phyloP scores from a whole-genome alignment of 1,140 invertebrate species.

The Bombus pascuorum region DNA sequence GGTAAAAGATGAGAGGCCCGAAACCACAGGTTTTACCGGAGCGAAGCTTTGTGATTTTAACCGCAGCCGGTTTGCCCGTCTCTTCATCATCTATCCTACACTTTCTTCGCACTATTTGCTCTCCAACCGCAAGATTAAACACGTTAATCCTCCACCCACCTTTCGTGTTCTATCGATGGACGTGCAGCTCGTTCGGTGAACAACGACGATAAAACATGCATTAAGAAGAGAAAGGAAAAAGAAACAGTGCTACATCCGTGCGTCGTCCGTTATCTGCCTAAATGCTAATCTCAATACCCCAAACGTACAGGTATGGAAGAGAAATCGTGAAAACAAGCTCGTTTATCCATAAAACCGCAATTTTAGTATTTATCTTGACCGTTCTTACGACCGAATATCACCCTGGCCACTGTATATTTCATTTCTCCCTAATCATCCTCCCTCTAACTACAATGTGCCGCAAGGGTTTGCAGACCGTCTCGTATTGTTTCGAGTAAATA shows the following conservation, averaged over 20 bases:
- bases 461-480: neutral
- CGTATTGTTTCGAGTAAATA: neutral
- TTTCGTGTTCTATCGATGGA: conserved; percentile 32
- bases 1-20: neutral
- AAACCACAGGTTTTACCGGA: conserved; percentile 38
- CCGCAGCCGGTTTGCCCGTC: conserved; percentile 42
- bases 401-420: conserved; percentile 42
- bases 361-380: conserved; percentile 55
- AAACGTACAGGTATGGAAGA: conserved; percentile 37
- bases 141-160: conserved; percentile 62
- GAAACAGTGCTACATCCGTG: conserved; percentile 1
- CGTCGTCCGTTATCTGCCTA: neutral
- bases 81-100: conserved; percentile 36
- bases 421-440: conserved; percentile 18
- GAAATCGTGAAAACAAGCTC: conserved; percentile 41
- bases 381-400: conserved; percentile 32
- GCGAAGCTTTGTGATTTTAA: conserved; percentile 40
- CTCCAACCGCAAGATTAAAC: conserved; percentile 69
- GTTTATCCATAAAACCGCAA: conserved; percentile 53
- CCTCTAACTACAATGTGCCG: neutral
- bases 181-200: conserved; percentile 47
- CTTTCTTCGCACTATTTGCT: conserved; percentile 58
- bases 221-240: conserved; percentile 53
- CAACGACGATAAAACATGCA: conserved; percentile 42
- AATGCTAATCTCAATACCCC: conserved; percentile 47